phyloP scores from a whole-genome alignment of 2,797 vertebrate genomes.

The Sarcophilus harrisii region DNA sequence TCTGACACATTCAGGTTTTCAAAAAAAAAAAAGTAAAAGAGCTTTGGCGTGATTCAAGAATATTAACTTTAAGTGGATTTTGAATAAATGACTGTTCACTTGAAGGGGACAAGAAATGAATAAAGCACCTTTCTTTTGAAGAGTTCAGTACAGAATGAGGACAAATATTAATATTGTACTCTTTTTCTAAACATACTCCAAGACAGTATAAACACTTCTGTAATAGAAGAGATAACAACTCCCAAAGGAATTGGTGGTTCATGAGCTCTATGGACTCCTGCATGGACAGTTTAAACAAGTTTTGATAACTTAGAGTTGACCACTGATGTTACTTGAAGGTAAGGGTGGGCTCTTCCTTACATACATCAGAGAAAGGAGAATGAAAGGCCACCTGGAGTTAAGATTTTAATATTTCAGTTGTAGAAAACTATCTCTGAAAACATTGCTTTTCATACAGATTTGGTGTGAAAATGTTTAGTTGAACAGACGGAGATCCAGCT shows the following conservation, averaged over 20 bases:
- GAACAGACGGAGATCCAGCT: slow-evolving; percentile 93
- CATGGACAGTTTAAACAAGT: slow-evolving; percentile 18
- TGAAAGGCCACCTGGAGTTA: slow-evolving; percentile 88
- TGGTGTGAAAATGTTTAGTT: slow-evolving; percentile 87
- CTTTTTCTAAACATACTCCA: slow-evolving; percentile 45
- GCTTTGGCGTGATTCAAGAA: background rate
- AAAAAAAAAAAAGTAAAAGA: background rate
- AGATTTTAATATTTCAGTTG: slow-evolving; percentile 91
- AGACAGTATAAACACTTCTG: slow-evolving; percentile 20
- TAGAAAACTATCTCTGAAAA: slow-evolving; percentile 85
- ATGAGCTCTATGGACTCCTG: slow-evolving; percentile 3
- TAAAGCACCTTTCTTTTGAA: background rate
- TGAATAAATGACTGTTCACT: background rate
- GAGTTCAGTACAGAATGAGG: slow-evolving; percentile 19
- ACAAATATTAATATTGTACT: slow-evolving; percentile 46
- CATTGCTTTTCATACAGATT: slow-evolving; percentile 85
- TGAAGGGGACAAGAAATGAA: background rate
- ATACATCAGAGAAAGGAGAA: slow-evolving; percentile 77
- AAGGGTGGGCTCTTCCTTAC: slow-evolving; percentile 70
- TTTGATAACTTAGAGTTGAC: slow-evolving; percentile 53
- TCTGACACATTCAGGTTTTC: background rate
- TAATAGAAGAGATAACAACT: slow-evolving; percentile 8
- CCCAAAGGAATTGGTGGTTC: slow-evolving; percentile 12
- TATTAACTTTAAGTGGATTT: background rate
- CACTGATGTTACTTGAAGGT: slow-evolving; percentile 67